phyloP scores from a whole-genome alignment of 1,140 invertebrate genomes.

The Anadara kagoshimensis region DNA sequence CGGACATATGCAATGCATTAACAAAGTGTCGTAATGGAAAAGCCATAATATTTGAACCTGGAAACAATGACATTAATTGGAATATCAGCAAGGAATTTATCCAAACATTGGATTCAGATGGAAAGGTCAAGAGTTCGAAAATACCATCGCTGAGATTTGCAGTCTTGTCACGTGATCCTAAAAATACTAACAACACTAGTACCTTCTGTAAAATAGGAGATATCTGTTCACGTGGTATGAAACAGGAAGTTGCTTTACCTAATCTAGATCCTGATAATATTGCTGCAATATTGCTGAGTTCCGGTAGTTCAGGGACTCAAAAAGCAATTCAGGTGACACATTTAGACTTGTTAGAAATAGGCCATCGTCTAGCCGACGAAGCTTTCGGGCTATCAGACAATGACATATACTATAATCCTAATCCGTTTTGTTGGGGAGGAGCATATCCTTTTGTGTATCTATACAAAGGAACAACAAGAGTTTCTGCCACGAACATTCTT shows the following conservation, averaged over 20 bases:
- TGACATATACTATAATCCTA: constrained; percentile 14
- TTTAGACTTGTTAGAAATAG: constrained; percentile 1
- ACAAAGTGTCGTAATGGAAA: no score
- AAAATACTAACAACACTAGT: no score
- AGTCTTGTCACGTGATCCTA: no score
- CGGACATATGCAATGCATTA: no score
- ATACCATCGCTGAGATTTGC: no score
- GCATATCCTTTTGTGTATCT: neutral
- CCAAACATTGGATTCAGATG: no score
- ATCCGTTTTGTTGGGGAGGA: constrained; percentile 2
- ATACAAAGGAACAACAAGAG: neutral
- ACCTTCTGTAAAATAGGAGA: no score
- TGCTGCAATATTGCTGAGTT: constrained; percentile 11
- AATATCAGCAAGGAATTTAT: no score
- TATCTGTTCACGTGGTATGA: no score
- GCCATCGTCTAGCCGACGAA: neutral
- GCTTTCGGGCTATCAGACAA: neutral
- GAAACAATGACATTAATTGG: no score
- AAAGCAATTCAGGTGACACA: constrained; percentile 15
- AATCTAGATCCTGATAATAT: constrained; percentile 8
- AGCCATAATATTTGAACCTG: no score
- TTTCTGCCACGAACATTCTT: neutral
- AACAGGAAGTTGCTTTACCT: neutral
- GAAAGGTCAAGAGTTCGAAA: no score
- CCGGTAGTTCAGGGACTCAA: constrained; percentile 10